Conservation (phyloP, 2,113 vertebrate species). For the Mixornis gularis region DNA sequence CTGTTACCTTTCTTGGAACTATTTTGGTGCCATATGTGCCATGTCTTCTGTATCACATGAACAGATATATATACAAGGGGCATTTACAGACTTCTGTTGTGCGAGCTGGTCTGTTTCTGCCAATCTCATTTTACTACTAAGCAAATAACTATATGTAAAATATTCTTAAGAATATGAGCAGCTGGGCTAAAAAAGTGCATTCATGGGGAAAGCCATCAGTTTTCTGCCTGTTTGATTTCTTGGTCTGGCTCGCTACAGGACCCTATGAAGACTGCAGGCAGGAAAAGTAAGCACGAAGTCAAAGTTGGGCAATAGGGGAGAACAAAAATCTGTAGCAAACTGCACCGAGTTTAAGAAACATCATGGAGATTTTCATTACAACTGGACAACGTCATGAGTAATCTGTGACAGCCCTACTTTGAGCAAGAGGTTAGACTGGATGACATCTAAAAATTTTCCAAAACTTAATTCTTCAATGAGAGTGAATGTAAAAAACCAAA, state of each 20-base stretch:
- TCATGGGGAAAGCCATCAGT: background rate
- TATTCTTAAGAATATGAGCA: background rate
- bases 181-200: background rate
- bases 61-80: background rate
- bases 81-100: background rate
- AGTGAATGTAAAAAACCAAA: background rate
- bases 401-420: background rate
- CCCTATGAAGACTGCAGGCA: fast-evolving
- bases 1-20: background rate
- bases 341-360: background rate
- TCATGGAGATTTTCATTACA: background rate
- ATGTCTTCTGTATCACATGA: background rate
- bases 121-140: background rate
- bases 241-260: background rate
- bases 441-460: background rate
- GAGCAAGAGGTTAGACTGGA: background rate
- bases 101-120: background rate
- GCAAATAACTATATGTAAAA: background rate
- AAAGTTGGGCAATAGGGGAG: background rate
- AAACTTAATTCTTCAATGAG: background rate
- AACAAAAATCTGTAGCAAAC: background rate
- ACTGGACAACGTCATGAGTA: background rate
- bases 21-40: background rate
- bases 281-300: background rate
- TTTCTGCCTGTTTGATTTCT: background rate